phyloP scores from a whole-genome alignment of 2,888 invertebrate genomes.

The Drosophila diplacantha region DNA sequence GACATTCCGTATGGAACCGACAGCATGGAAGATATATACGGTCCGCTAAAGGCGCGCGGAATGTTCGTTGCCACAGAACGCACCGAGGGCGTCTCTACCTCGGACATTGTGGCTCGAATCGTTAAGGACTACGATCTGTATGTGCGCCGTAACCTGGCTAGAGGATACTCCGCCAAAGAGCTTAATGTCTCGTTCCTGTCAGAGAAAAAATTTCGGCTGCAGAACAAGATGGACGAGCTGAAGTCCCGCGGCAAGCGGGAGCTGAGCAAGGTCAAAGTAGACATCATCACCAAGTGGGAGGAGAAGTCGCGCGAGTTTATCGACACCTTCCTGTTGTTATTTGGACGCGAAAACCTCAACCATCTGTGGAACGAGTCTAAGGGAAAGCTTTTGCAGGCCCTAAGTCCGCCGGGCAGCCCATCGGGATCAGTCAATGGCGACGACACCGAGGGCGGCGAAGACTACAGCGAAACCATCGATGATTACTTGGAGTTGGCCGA shows the following conservation, averaged over 20 bases:
- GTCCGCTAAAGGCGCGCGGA: conserved; percentile 91
- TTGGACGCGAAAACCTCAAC: conserved; percentile 90
- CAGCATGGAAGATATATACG: conserved; percentile 93
- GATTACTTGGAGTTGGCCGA: conserved; percentile 57
- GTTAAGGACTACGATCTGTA: conserved; percentile 99
- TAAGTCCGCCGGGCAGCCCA: conserved; percentile 92
- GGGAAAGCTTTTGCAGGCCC: conserved; percentile 90
- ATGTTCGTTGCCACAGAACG: conserved; percentile 98
- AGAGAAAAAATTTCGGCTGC: conserved; percentile 95
- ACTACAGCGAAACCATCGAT: conserved; percentile 56
- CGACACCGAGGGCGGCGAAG: conserved; percentile 69
- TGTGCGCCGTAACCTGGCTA: conserved; percentile 95
- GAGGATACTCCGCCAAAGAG: conserved; percentile 98
- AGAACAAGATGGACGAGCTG: conserved; percentile 96
- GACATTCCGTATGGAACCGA: conserved; percentile 92
- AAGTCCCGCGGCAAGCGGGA: conserved; percentile 94
- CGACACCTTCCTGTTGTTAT: conserved; percentile 93
- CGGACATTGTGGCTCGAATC: conserved; percentile 97
- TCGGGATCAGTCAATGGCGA: conserved; percentile 76
- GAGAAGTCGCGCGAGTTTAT: conserved; percentile 98
- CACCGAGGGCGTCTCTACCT: conserved; percentile 98
- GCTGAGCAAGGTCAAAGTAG: conserved; percentile 91
- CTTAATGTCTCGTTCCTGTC: conserved; percentile 97
- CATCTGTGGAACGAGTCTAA: conserved; percentile 94
- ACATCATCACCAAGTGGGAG: conserved; percentile 97